Evolutionary conservation across 2,888 invertebrate genomes (phyloP), one percentile per base, ranked within the genome.

Genomic region (Tachina grossa): DNA sequence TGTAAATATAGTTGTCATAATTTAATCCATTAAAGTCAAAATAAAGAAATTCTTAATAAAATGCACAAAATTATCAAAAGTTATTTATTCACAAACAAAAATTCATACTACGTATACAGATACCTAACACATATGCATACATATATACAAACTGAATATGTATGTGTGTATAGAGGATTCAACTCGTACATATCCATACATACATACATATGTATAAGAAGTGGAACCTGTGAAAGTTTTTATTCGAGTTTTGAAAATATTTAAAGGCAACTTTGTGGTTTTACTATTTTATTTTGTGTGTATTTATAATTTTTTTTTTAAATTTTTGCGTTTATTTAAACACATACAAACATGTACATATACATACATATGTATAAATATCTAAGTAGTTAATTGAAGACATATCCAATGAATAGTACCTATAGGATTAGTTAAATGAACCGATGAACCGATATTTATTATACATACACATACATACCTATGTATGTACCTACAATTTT

Each of bases 41-140:
- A 72, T 55, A 51, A 74, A 59, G 11, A 51, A 72, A 68, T 53
- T 81, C 53, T 68, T 51, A 49, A 84, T 84, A 84, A 86, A 86
- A 86, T 86, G 86, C 86, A 83, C 86, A 86, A 86, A 86, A 81
- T 86, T 74, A 72, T 59, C 13, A 82, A 59, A 47, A 71, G 55
- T 22, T 65, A 83, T 71, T 65, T 45, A 66, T 77, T 65, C 55
- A 66, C 47, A 71, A 69, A 76, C 45, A 76, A 49, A 22, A 57
- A 74, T 65, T 72, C 43, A 68, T 68, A 76, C 14, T 68, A 43
- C 31, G 71, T 72, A 71, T 31, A 45, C 13, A 47, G 13, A 14
- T 22, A 57, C 9, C 10, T n/a, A 57, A 69, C 22, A 45, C 43
- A 59, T 14, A n/a, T 66, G 49, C 16, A 63, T 66, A 43, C 45